A percentile compares a stretch with the other conserved stretches of the same genome.
Conservation (phyloP, 2,888 invertebrate genomes). For the Carcina quercana region DNA sequence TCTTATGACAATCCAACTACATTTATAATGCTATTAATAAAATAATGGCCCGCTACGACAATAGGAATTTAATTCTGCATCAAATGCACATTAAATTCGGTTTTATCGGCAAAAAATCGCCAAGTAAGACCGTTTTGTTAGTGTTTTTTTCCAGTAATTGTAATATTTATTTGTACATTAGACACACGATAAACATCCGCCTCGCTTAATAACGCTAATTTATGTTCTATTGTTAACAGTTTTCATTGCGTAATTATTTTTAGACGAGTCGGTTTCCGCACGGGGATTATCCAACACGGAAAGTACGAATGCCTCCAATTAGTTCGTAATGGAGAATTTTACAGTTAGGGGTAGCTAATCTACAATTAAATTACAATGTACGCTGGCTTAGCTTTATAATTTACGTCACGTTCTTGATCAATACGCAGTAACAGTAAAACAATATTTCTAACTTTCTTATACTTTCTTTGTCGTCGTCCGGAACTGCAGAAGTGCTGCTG, state of each 20-base stretch:
- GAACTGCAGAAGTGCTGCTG: too few relatives aligned
- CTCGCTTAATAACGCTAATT: conserved; percentile 27
- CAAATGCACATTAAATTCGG: conserved; percentile 60
- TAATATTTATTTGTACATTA: conserved; percentile 59
- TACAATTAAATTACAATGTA: too few relatives aligned
- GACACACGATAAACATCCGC: conserved; percentile 33
- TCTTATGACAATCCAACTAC: conserved; percentile 49
- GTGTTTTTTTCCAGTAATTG: conserved; percentile 30
- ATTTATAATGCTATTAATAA: conserved; percentile 71
- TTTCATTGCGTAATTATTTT: conserved; percentile 25
- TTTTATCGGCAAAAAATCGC: conserved; percentile 53
- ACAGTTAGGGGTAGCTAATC: too few relatives aligned
- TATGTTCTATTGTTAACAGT: conserved; percentile 33
- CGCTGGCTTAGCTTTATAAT: too few relatives aligned
- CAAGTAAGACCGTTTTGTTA: conserved; percentile 38
- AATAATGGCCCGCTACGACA: conserved; percentile 44
- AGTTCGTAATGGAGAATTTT: too few relatives aligned
- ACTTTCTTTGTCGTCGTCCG: too few relatives aligned
- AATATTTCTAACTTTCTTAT: too few relatives aligned
- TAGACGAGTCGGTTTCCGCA: conserved; percentile 8
- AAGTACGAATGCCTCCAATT: conserved; percentile 4
- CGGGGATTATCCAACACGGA: conserved; percentile 10
- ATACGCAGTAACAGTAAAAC: too few relatives aligned
- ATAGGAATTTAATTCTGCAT: conserved; percentile 51
- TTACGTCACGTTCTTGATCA: too few relatives aligned